These are phyloP conservation scores for Eremobia ochroleuca DNA, from an alignment of 2,888 invertebrate genomes.

Conservation along the genomic window DNA sequence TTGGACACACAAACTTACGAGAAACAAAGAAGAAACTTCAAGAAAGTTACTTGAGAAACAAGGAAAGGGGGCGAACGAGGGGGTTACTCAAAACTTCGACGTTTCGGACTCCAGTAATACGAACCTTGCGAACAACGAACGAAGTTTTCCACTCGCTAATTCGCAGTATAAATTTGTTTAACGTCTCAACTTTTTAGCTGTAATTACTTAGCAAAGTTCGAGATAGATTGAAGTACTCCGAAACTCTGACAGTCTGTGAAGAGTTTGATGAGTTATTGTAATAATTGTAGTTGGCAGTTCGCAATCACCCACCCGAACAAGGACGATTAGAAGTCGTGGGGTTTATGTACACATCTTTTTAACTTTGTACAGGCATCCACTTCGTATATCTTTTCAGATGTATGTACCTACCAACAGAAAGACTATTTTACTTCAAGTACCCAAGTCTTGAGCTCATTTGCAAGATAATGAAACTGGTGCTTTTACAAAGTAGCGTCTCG, in stretches of 20 bases:
- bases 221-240: conserved; percentile 86
- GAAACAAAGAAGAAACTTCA: conserved; percentile 87
- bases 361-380: conserved; percentile 39
- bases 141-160: conserved; percentile 87
- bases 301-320: conserved; percentile 55
- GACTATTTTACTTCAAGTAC: conserved; percentile 3
- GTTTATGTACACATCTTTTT: conserved; percentile 56
- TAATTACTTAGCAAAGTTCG: conserved; percentile 88
- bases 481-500: not conserved
- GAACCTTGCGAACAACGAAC: conserved; percentile 76
- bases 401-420: conserved; percentile 1
- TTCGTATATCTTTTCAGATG: conserved; percentile 34
- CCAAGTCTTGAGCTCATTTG: not conserved
- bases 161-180: conserved; percentile 91
- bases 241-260: conserved; percentile 77
- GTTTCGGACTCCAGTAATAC: conserved; percentile 84
- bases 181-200: conserved; percentile 90
- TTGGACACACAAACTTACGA: conserved; percentile 79
- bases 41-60: conserved; percentile 83
- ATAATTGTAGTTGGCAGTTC: conserved; percentile 72
- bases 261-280: conserved; percentile 80
- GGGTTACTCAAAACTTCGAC: conserved; percentile 87
- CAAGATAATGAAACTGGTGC: conserved; percentile 1
- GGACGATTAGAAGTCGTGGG: conserved; percentile 43
- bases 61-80: conserved; percentile 76